Evolutionary conservation across 2,888 invertebrate species (phyloP), one percentile per base, ranked within the genome.

Genomic region (Craniophora ligustri): DNA sequence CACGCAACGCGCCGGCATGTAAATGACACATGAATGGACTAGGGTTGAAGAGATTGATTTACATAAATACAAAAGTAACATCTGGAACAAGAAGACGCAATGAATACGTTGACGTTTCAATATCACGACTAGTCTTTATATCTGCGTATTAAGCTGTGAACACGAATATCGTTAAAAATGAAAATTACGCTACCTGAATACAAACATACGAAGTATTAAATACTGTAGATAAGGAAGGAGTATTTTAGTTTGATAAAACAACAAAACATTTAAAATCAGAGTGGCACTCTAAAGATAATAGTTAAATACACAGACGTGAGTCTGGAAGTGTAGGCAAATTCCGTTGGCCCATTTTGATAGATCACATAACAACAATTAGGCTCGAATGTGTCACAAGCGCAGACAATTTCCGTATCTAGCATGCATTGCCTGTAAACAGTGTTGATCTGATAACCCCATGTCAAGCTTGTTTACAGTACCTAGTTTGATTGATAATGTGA

Each of bases 401-500:
- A 75, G 77, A 82, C 78, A 75, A 77, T 85, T 84, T 86, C 81
- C 82, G 79, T 84, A 80, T 79, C 65, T 61, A 75, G 72, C 69
- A 69, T 70, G 66, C 62, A 60, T 55, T 60, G 65, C 55, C 57
- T 69, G 72, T 78, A 81, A 81, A 82, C 80, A 83, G 51, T 70
- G 66, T 70, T 61, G 66, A 69, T 64, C 49, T 60, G 84, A 87
- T 88, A 87, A 86, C 87, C 87, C 71, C 65, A 35, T 67, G 79
- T 72, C 77, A 71, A 69, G 71, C 74, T 75, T 88, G 87, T 87
- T 87, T 85, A 86, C 84, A 75, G 81, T 83, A 78, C 81, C 84
- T 81, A 85, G 78, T 86, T 85, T 86, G 88, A 90, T 88, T 89
- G 85, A 88, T 86, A 84, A 79, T 68, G 79, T 78, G 84, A 86